A percentile compares a stretch with the other conserved stretches of the same genome.
Conservation (phyloP, 1,140 invertebrate genomes). For the Drosophila azteca region DNA sequence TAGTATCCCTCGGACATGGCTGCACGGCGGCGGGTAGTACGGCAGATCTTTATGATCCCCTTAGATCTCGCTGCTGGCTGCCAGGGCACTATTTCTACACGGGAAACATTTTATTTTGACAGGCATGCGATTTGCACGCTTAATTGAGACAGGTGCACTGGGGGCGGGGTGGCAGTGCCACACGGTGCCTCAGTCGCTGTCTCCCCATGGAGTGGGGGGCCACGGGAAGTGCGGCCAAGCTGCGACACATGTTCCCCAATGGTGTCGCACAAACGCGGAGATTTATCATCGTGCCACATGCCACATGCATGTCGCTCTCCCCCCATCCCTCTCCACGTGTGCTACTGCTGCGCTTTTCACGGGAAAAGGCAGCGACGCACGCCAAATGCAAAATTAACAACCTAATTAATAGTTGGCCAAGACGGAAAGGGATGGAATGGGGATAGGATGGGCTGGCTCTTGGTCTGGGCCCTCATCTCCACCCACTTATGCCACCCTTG, state of each 20-base stretch:
- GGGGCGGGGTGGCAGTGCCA: neutral
- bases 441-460: no score
- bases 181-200: neutral
- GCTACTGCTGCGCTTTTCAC: constrained; percentile 56
- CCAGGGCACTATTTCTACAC: constrained; percentile 38
- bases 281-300: constrained; percentile 75
- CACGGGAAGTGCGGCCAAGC: constrained; percentile 63
- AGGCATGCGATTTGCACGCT: constrained; percentile 79
- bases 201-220: neutral
- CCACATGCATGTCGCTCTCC: constrained; percentile 44
- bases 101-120: constrained; percentile 75
- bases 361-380: constrained; percentile 73
- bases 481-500: constrained; percentile 5
- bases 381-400: constrained; percentile 81
- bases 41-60: constrained; percentile 37
- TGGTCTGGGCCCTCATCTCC: constrained; percentile 11
- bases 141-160: constrained; percentile 76
- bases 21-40: neutral
- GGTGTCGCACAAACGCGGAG: constrained; percentile 70
- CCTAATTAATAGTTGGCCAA: constrained; percentile 74
- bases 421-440: no score
- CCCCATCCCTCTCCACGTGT: constrained; percentile 41
- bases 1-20: neutral
- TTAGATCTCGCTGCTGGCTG: constrained; percentile 55
- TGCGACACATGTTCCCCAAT: constrained; percentile 67